These are phyloP conservation scores for Gallirallus australis DNA, from an alignment of 2,797 vertebrate genomes.

Conservation along the genomic window DNA sequence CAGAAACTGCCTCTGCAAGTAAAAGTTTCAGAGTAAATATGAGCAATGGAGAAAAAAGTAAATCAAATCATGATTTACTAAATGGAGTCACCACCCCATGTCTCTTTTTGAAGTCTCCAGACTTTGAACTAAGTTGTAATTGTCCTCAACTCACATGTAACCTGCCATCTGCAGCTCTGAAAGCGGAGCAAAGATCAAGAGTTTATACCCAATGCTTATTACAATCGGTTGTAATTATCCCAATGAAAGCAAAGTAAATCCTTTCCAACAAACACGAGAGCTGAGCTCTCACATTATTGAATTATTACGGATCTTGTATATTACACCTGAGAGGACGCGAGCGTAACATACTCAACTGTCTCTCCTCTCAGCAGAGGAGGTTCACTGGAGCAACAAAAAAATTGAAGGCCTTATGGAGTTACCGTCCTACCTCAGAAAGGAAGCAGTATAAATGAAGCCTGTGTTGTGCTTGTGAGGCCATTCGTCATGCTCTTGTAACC, in stretches of 20 bases:
- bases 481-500: conserved; percentile 7
- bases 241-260: conserved; percentile 25
- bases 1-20: neutral
- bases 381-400: conserved; percentile 18
- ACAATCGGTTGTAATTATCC: neutral
- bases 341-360: neutral
- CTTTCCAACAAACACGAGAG: conserved; percentile 5
- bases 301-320: conserved; percentile 44
- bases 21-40: neutral
- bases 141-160: neutral
- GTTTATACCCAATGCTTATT: neutral
- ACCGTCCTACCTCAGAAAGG: conserved; percentile 1
- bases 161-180: neutral
- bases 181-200: neutral
- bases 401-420: neutral
- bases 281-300: neutral
- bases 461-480: neutral
- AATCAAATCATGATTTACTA: neutral
- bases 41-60: neutral
- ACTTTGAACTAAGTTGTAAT: neutral
- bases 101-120: neutral
- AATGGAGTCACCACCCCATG: neutral
- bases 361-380: neutral
- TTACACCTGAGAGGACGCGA: neutral
- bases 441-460: conserved; percentile 8